Conservation (phyloP, 1,140 invertebrate genomes). For the Zaprionus kolodkinae region DNA sequence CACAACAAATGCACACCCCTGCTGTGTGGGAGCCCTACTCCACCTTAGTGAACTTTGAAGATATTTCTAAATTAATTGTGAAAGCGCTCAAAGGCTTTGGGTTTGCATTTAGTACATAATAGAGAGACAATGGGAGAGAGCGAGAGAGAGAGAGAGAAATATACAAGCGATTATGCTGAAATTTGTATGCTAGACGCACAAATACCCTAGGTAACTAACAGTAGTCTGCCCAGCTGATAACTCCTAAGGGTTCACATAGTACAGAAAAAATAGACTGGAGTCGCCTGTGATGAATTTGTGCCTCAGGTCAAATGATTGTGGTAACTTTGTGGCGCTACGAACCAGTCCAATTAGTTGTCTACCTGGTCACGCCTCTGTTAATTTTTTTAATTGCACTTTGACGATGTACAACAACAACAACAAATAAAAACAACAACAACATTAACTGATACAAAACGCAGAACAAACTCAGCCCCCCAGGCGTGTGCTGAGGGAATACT, state of each 20-base stretch:
- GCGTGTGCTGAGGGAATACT: background rate
- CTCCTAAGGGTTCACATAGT: background rate
- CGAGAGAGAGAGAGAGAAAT: background rate
- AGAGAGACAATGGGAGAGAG: background rate
- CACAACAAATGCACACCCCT: background rate
- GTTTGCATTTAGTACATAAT: background rate
- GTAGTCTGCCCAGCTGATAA: background rate
- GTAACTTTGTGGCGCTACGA: background rate
- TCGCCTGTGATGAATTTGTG: background rate
- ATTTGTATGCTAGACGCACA: background rate
- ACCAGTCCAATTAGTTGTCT: constrained; percentile 14
- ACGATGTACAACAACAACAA: constrained; percentile 12
- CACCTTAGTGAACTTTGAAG: background rate
- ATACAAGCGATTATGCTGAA: background rate
- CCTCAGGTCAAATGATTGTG: background rate
- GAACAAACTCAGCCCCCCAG: constrained; percentile 4
- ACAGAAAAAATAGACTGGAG: background rate
- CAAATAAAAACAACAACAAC: background rate
- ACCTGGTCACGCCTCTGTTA: constrained; percentile 29
- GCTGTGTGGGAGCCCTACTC: background rate
- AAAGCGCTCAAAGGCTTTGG: background rate
- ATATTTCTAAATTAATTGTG: background rate
- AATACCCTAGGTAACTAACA: background rate
- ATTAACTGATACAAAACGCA: constrained; percentile 13
- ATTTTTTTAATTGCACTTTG: constrained; percentile 42